phyloP scores from a whole-genome alignment of 2,113 vertebrate genomes.

The Strix uralensis region DNA sequence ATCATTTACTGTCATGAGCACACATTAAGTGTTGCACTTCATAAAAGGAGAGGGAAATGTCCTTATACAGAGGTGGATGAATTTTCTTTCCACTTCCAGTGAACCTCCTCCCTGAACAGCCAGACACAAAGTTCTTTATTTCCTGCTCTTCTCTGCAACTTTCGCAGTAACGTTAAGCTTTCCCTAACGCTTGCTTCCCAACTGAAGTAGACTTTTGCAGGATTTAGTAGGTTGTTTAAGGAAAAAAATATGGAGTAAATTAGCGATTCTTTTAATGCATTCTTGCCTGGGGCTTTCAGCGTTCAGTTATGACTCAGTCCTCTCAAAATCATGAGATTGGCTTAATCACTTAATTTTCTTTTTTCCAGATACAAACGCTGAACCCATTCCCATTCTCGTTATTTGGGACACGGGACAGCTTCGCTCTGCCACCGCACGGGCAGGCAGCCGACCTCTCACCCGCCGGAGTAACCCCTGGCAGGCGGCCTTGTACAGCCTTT shows the following conservation, averaged over 20 bases:
- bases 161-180: neutral
- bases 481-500: accelerated
- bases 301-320: neutral
- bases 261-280: neutral
- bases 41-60: neutral
- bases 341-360: neutral
- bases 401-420: neutral
- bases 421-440: accelerated
- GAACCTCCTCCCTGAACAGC: neutral
- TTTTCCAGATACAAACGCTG: neutral
- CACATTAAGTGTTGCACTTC: neutral
- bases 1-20: neutral
- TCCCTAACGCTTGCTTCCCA: neutral
- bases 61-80: neutral
- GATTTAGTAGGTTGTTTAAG: neutral
- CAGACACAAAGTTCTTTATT: neutral
- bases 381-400: neutral
- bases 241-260: neutral
- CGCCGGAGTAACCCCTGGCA: neutral
- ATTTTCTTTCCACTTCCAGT: neutral
- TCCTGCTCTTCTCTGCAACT: neutral
- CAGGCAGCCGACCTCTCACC: accelerated
- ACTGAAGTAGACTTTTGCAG: neutral
- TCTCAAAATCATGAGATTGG: neutral
- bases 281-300: neutral